Conservation (phyloP, 30 jellyfish, hydroid and myxozoan genomes). For the Aurelia aurita region DNA sequence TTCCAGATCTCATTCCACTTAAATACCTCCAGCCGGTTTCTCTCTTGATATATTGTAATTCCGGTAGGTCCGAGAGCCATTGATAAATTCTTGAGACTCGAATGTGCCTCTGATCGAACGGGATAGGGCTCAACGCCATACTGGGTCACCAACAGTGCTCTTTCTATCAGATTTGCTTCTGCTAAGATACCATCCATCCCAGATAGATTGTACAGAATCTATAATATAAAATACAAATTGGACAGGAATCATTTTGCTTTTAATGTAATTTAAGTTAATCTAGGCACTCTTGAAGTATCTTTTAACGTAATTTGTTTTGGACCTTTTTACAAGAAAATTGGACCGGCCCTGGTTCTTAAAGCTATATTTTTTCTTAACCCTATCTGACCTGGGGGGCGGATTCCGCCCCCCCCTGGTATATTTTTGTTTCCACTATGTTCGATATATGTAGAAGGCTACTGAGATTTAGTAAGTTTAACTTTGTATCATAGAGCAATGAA, state of each 20-base stretch:
- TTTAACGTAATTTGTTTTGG: too few species aligned
- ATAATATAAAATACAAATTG: neutral
- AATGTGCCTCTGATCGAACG: slow-evolving; percentile 90
- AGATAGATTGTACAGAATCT: slow-evolving; percentile 68
- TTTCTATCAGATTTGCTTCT: slow-evolving; percentile 79
- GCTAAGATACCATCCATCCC: slow-evolving; percentile 82
- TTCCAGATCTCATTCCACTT: slow-evolving; percentile 95
- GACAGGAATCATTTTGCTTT: neutral
- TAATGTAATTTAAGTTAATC: too few species aligned
- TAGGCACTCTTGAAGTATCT: too few species aligned
- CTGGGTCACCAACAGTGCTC: slow-evolving; percentile 53
- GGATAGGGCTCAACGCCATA: slow-evolving; percentile 81
- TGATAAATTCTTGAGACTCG: slow-evolving; percentile 61
- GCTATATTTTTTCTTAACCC: too few species aligned
- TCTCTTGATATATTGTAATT: slow-evolving; percentile 66
- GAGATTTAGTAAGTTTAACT: too few species aligned
- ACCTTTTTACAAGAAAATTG: too few species aligned
- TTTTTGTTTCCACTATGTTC: too few species aligned
- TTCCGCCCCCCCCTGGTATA: too few species aligned
- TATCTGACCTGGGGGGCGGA: too few species aligned
- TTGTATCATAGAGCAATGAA: too few species aligned
- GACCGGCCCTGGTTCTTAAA: too few species aligned
- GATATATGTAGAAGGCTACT: too few species aligned
- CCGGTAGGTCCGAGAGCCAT: slow-evolving; percentile 86
- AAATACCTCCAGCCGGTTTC: slow-evolving; percentile 63